Evolutionary conservation across 2,797 vertebrate species (phyloP).

Genomic region (Falco cherrug): DNA sequence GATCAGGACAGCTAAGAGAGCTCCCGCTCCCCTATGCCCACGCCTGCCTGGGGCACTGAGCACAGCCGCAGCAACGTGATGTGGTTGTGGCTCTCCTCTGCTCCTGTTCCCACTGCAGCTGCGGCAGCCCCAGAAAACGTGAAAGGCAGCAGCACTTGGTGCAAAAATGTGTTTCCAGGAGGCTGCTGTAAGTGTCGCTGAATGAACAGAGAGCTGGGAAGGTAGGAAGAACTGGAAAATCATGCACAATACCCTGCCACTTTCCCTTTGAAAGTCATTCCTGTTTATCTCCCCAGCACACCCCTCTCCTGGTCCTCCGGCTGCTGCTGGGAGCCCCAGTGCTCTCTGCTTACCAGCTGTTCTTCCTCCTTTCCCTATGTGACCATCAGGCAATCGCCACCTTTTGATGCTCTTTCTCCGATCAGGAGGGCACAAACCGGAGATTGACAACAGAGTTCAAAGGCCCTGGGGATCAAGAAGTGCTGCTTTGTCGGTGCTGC

Average conservation of each 20-base stretch:
- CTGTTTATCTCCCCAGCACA: neutral
- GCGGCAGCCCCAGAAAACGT: accelerated
- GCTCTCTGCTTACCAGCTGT: neutral
- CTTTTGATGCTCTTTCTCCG: neutral
- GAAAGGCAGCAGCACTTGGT: neutral
- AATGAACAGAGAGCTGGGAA: conserved; percentile 7
- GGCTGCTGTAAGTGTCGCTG: neutral
- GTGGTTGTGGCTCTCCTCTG: neutral
- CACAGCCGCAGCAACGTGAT: neutral
- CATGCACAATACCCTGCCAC: neutral
- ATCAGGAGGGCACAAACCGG: accelerated
- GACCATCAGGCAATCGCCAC: neutral
- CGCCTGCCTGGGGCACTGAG: neutral
- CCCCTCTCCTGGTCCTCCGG: neutral
- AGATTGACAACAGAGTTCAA: neutral
- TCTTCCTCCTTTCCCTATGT: neutral
- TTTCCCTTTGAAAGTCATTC: conserved; percentile 4
- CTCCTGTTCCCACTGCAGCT: neutral
- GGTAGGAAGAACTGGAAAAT: conserved; percentile 30
- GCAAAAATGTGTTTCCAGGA: neutral
- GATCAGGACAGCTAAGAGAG: neutral
- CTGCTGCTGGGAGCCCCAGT: neutral
- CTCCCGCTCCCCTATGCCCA: neutral
- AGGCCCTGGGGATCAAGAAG: neutral
- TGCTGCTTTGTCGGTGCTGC: neutral